Percentiles rank a stretch among this genome's conserved stretches.
These are phyloP conservation scores for Hydrochoerus hydrochaeris DNA, from an alignment of 2,113 vertebrate genomes.

Conservation along the genomic window DNA sequence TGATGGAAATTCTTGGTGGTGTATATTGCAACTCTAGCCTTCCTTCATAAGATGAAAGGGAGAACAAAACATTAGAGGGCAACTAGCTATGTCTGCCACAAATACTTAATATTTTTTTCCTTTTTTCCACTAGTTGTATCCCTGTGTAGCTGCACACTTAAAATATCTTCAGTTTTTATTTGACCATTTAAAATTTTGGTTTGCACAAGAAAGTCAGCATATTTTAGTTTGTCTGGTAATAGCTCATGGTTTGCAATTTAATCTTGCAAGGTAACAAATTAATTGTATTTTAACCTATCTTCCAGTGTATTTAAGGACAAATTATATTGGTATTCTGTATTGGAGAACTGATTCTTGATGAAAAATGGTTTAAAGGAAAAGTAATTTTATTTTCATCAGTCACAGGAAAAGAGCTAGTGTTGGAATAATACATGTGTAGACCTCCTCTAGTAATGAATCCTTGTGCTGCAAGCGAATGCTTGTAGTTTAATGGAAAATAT, in stretches of 20 bases:
- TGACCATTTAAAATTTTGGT: background rate
- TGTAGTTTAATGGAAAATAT: background rate
- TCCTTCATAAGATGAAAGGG: background rate
- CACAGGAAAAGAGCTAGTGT: constrained; percentile 51
- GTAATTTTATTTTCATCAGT: constrained; percentile 64
- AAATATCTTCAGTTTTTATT: background rate
- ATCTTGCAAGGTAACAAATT: background rate
- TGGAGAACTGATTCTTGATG: constrained; percentile 3
- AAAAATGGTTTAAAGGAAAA: constrained; percentile 26
- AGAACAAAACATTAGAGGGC: rapidly evolving
- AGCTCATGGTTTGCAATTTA: background rate
- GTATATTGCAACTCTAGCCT: background rate
- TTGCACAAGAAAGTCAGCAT: background rate
- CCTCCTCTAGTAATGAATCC: background rate
- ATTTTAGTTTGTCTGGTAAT: background rate
- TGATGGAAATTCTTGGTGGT: background rate
- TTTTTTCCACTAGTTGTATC: background rate
- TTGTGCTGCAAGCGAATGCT: background rate
- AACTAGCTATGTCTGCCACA: background rate
- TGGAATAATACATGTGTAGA: constrained; percentile 10
- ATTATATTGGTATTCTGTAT: constrained; percentile 18
- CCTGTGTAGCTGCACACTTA: background rate
- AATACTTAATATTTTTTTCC: background rate
- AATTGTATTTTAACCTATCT: background rate
- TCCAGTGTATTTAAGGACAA: constrained; percentile 13